A percentile compares a stretch with the other conserved stretches of the same genome.
phyloP scores from a whole-genome alignment of 2,113 vertebrate species.

The Genyomyrus donnyi region DNA sequence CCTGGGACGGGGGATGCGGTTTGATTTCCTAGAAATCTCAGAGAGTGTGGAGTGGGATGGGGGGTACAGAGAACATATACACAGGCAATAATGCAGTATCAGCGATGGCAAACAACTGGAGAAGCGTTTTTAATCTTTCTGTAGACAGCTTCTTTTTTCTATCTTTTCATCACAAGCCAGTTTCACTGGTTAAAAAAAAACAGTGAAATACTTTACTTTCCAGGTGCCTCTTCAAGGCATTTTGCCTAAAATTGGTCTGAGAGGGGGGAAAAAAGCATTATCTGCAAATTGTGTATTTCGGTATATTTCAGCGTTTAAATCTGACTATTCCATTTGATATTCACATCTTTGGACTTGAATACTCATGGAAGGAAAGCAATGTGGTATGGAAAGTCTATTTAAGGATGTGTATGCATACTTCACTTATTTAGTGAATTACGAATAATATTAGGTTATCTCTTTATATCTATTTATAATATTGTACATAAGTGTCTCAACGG shows the following conservation, averaged over 20 bases:
- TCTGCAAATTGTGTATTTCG: neutral
- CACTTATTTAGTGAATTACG: neutral
- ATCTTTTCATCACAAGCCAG: neutral
- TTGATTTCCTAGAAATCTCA: neutral
- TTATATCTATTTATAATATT: neutral
- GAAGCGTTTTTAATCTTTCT: conserved; percentile 7
- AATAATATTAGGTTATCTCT: neutral
- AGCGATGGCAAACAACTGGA: neutral
- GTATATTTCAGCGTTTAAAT: neutral
- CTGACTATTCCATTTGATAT: neutral
- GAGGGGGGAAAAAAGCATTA: neutral
- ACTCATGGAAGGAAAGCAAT: neutral
- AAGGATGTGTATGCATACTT: neutral
- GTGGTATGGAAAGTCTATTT: neutral
- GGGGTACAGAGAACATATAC: neutral
- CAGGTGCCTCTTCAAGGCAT: neutral
- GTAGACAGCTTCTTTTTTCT: neutral
- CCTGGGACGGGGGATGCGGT: neutral
- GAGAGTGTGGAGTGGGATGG: neutral
- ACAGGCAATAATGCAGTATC: neutral
- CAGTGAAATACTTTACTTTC: neutral
- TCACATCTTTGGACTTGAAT: neutral
- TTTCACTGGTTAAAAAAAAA: neutral
- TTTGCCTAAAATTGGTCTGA: neutral
- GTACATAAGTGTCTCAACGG: neutral